A percentile compares a stretch with the other conserved stretches of the same genome.
Conservation (phyloP, 92 coral and sea anemone genomes). For the Muricea muricata region DNA sequence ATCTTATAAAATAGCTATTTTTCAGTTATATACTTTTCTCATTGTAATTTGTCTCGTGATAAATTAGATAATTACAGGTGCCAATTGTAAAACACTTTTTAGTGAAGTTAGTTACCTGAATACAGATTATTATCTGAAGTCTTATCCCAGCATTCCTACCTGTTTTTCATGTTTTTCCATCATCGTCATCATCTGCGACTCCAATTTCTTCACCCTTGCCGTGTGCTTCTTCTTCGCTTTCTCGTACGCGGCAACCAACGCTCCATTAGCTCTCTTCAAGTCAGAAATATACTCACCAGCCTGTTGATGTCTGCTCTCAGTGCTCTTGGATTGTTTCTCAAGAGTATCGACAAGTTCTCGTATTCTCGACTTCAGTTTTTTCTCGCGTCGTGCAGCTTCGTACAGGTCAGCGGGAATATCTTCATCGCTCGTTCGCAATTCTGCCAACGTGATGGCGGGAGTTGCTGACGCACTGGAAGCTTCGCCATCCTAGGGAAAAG, state of each 20-base stretch:
- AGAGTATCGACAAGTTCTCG: slow-evolving; percentile 93
- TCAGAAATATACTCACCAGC: slow-evolving; percentile 98
- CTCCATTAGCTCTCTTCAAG: slow-evolving; percentile 94
- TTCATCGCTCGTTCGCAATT: slow-evolving; percentile 85
- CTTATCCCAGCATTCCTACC: no score
- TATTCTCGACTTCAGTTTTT: slow-evolving; percentile 85
- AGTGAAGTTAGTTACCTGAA: no score
- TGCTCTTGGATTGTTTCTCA: slow-evolving; percentile 89
- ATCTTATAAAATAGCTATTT: no score
- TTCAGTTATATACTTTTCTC: no score
- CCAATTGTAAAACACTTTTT: no score
- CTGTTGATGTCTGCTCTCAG: slow-evolving; percentile 90
- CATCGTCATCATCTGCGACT: slow-evolving; percentile 97
- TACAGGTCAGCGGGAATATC: slow-evolving; percentile 91
- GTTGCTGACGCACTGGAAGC: slow-evolving; percentile 76
- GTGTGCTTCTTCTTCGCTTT: slow-evolving; percentile 97
- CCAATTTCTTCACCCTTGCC: slow-evolving; percentile 84
- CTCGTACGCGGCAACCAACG: slow-evolving; percentile 97
- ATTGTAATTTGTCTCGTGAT: no score
- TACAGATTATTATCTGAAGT: no score
- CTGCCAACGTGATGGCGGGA: slow-evolving; percentile 91
- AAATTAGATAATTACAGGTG: no score
- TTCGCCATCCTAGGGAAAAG: slow-evolving; percentile 62
- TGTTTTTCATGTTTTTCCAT: slow-evolving; percentile 96
- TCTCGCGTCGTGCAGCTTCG: slow-evolving; percentile 93